Evolutionary conservation across 2,888 invertebrate genomes (phyloP).

Genomic region (Ernsta delagoae): DNA sequence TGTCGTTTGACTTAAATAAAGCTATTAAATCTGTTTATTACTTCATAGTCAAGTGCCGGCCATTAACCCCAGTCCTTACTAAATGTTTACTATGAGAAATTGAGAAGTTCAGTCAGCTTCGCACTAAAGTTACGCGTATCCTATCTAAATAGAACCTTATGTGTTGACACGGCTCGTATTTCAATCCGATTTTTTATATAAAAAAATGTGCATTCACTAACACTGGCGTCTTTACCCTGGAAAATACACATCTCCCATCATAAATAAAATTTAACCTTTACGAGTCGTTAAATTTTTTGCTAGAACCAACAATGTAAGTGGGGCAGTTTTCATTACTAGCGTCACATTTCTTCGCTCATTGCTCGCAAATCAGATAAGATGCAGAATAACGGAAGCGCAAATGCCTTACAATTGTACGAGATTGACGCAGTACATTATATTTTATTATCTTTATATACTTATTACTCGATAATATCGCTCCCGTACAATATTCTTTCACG

Average conservation of each 20-base stretch:
- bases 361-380: conserved; percentile 25
- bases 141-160: conserved; percentile 16
- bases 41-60: conserved; percentile 15
- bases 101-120: too few species aligned
- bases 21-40: conserved; percentile 4
- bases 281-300: background rate
- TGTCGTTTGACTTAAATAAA: conserved; percentile 20
- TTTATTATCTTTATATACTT: too few species aligned
- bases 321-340: conserved; percentile 17
- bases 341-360: conserved; percentile 21
- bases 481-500: too few species aligned
- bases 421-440: conserved; percentile 8
- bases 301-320: conserved; percentile 1
- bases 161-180: conserved; percentile 1
- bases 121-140: background rate
- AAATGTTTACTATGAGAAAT: conserved; percentile 13
- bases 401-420: conserved; percentile 20
- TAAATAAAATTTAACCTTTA: background rate
- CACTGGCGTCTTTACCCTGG: conserved; percentile 13
- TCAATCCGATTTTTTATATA: background rate
- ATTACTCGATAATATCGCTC: too few species aligned
- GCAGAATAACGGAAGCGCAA: conserved; percentile 16
- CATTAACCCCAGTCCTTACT: conserved; percentile 20
- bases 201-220: too few species aligned
- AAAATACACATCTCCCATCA: conserved; percentile 1